These are phyloP conservation scores for Venusia cambrica DNA, from an alignment of 2,888 invertebrate genomes.

Conservation along the genomic window DNA sequence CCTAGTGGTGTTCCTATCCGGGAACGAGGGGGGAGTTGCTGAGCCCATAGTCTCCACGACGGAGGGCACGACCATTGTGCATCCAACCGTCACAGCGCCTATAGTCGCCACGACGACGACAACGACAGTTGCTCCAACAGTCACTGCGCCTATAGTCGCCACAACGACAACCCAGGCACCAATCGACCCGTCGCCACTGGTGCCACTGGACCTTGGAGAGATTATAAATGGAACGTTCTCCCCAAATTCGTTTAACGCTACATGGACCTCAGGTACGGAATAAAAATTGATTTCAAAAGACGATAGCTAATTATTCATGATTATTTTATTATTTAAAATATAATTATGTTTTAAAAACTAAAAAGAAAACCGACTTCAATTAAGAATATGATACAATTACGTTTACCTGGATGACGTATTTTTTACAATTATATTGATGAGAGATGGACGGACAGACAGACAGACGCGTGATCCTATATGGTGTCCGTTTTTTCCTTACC, in stretches of 20 bases:
- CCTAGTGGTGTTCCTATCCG: slow-evolving; percentile 79
- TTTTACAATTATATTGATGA: too few species aligned
- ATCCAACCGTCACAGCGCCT: too few species aligned
- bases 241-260: slow-evolving; percentile 87
- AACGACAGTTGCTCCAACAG: slow-evolving; percentile 22
- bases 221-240: slow-evolving; percentile 85
- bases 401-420: too few species aligned
- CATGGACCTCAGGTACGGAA: slow-evolving; percentile 88
- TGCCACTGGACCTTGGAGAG: slow-evolving; percentile 83
- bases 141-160: too few species aligned
- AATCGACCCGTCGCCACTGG: slow-evolving; percentile 2
- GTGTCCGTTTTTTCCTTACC: too few species aligned
- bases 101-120: too few species aligned
- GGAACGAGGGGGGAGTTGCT: slow-evolving; percentile 50
- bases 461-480: too few species aligned
- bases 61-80: slow-evolving; percentile 35
- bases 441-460: too few species aligned
- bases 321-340: not conserved
- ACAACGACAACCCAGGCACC: slow-evolving; percentile 19
- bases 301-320: not conserved
- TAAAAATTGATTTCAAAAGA: not conserved
- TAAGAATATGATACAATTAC: too few species aligned
- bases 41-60: slow-evolving; percentile 49
- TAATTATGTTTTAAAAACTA: too few species aligned
- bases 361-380: too few species aligned